These are phyloP conservation scores for Microctenopoma stevenorrisi DNA, from an alignment of 2,797 vertebrate species.

Conservation along the genomic window DNA sequence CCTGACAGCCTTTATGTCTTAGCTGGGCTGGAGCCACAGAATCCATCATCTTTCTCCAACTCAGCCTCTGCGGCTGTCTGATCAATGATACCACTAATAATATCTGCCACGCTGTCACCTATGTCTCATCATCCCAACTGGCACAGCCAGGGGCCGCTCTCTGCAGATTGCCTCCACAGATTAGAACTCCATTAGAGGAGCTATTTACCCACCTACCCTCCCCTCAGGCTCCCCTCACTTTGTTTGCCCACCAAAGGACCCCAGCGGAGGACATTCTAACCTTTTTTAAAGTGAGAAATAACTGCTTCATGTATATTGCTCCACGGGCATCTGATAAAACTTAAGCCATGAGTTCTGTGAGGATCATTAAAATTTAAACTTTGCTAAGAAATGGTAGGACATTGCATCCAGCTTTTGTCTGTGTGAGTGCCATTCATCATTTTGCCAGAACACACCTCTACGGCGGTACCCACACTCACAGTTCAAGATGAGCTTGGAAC, in stretches of 20 bases:
- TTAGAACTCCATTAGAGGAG: slow-evolving; percentile 85
- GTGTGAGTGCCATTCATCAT: slow-evolving; percentile 60
- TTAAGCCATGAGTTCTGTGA: slow-evolving; percentile 31
- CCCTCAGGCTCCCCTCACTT: slow-evolving; percentile 76
- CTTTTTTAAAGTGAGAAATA: slow-evolving; percentile 74
- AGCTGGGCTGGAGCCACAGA: slow-evolving; percentile 68
- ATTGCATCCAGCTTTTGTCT: slow-evolving; percentile 46
- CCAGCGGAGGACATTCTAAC: slow-evolving; percentile 70
- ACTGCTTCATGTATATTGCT: slow-evolving; percentile 59
- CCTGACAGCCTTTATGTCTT: slow-evolving; percentile 65
- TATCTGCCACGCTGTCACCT: slow-evolving; percentile 84
- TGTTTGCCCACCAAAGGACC: slow-evolving; percentile 79
- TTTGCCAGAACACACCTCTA: slow-evolving; percentile 51
- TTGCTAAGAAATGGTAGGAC: slow-evolving; percentile 34
- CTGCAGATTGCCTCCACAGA: slow-evolving; percentile 83
- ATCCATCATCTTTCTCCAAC: slow-evolving; percentile 81
- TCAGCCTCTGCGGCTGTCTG: slow-evolving; percentile 71
- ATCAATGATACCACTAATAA: slow-evolving; percentile 89
- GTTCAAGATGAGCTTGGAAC: slow-evolving; percentile 69
- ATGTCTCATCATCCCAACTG: slow-evolving; percentile 75
- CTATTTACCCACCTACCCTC: slow-evolving; percentile 81
- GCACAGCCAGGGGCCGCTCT: slow-evolving; percentile 77
- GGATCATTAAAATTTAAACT: slow-evolving; percentile 49
- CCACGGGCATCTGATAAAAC: slow-evolving; percentile 60
- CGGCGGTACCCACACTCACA: slow-evolving; percentile 52